Evolutionary conservation across 2,888 invertebrate genomes (phyloP).

Genomic region (Ferrisia virgata): DNA sequence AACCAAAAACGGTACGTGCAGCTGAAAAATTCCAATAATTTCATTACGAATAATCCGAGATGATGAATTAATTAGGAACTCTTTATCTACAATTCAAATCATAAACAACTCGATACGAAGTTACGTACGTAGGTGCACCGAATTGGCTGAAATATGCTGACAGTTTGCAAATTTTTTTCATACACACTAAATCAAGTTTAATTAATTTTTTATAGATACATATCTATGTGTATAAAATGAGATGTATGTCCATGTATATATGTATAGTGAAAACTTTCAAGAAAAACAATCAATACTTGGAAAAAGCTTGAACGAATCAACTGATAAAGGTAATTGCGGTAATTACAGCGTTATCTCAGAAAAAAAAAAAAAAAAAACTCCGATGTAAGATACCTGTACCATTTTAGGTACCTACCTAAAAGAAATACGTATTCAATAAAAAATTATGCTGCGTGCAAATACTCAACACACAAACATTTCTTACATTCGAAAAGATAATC

Average conservation of each 20-base stretch:
- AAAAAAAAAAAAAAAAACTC: too few relatives aligned
- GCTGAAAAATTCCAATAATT: conserved; percentile 24
- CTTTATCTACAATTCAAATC: background rate
- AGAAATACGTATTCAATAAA: background rate
- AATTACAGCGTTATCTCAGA: background rate
- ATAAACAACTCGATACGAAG: background rate
- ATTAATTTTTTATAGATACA: too few relatives aligned
- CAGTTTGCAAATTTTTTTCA: background rate
- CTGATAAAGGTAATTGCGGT: background rate
- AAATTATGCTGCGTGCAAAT: background rate
- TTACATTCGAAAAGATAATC: background rate
- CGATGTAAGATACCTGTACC: background rate
- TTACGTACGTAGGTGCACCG: background rate
- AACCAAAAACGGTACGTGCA: conserved; percentile 13
- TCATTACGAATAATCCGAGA: conserved; percentile 22
- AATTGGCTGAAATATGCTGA: background rate
- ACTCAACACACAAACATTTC: background rate
- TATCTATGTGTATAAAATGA: too few relatives aligned
- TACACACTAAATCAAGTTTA: background rate
- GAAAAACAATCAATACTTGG: background rate
- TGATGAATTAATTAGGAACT: conserved; percentile 7
- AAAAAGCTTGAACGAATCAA: background rate
- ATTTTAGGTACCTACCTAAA: background rate
- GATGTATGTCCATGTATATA: background rate
- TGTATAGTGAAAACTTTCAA: background rate